phyloP scores from a whole-genome alignment of 2,113 vertebrate genomes.

The Bubo blakistoni region DNA sequence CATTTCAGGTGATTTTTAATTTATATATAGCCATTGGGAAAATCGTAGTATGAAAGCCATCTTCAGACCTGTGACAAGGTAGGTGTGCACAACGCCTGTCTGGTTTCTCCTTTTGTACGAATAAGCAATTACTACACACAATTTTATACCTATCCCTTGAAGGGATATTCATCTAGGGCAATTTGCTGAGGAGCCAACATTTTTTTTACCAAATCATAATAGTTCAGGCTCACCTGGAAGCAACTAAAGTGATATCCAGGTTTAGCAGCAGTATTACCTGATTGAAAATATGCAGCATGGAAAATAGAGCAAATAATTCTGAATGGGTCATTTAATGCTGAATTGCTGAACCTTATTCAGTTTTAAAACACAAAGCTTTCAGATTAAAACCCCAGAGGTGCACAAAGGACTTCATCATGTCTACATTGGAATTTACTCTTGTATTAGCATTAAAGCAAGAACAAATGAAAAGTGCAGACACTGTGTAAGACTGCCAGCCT shows the following conservation, averaged over 20 bases:
- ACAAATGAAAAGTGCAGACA: neutral
- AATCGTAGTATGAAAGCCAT: neutral
- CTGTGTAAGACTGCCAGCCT: neutral
- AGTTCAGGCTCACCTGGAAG: neutral
- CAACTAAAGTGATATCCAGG: neutral
- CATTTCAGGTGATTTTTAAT: neutral
- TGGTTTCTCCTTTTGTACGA: neutral
- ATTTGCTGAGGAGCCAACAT: neutral
- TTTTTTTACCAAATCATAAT: neutral
- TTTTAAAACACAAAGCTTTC: neutral
- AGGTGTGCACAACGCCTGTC: neutral
- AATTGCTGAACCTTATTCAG: neutral
- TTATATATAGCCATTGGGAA: neutral
- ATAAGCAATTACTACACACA: neutral
- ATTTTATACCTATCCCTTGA: neutral
- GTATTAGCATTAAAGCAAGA: conserved; percentile 4
- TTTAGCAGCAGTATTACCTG: neutral
- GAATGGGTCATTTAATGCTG: neutral
- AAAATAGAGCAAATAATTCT: neutral
- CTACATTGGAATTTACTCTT: neutral
- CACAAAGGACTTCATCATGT: neutral
- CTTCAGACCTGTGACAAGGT: neutral
- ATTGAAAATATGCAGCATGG: neutral
- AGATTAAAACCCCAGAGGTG: neutral
- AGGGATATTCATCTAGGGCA: neutral